These are phyloP conservation scores for Ochropleura leucogaster DNA, from an alignment of 2,888 invertebrate genomes.

Conservation along the genomic window DNA sequence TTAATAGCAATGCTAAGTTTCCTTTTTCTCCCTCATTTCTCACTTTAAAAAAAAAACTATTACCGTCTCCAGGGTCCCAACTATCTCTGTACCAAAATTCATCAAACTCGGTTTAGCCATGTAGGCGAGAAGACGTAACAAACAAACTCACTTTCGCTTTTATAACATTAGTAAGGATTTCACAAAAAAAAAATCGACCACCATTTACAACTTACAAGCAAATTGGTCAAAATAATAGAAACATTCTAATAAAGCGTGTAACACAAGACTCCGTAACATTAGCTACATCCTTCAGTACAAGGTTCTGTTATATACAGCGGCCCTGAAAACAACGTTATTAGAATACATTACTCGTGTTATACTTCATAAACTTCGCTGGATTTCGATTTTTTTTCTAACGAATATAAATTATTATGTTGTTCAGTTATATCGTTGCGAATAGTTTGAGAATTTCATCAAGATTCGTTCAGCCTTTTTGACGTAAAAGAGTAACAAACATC, in stretches of 20 bases:
- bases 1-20: too few species aligned
- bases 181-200: background rate
- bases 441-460: background rate
- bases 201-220: slow-evolving; percentile 7
- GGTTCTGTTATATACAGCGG: slow-evolving; percentile 28
- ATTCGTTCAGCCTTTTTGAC: too few species aligned
- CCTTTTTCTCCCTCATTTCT: too few species aligned
- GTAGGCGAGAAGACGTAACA: too few species aligned
- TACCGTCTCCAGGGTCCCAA: too few species aligned
- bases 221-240: slow-evolving; percentile 12
- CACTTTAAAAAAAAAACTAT: too few species aligned
- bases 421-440: slow-evolving; percentile 1
- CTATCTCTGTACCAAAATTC: too few species aligned
- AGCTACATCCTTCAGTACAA: slow-evolving; percentile 50
- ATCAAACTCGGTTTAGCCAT: too few species aligned
- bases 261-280: slow-evolving; percentile 26
- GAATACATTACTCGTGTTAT: slow-evolving; percentile 52
- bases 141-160: too few species aligned
- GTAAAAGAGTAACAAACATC: too few species aligned
- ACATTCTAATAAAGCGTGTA: slow-evolving; percentile 10
- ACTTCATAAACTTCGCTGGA: slow-evolving; percentile 32
- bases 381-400: slow-evolving; percentile 41
- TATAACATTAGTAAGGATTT: too few species aligned
- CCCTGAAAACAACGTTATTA: slow-evolving; percentile 46
- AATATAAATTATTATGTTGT: slow-evolving; percentile 16